Base-by-base conservation (phyloP, 2,888 invertebrate genomes). In the Meloe dianella region DNA sequence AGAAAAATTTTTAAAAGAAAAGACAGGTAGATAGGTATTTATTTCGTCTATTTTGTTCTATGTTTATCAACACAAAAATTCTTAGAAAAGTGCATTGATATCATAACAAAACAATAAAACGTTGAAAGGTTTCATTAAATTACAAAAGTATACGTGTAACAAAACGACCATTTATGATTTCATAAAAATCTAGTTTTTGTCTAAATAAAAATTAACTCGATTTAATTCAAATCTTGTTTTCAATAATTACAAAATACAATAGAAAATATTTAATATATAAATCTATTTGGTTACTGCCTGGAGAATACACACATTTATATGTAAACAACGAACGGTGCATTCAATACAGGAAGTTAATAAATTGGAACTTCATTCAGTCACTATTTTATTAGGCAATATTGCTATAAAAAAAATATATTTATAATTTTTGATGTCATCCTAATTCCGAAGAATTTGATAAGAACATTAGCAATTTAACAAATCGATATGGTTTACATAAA, bases 291-390 rank as follows among this genome's bases (percentile, higher is more conserved):
- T 68, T 65, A 60, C 60, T 65, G 59, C 60, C 66, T 57, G 47
- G 38, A 62, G 57, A 68, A 65, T 68, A 68, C 20, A 63, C 63
- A 68, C 63, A 68, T 68, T 68, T 68, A 66, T 68, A 68, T 68
- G 68, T 68, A 68, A 68, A 68, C 63, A 58, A 61, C 66, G 62
- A 22, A 63, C 60, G 60, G 63, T 63, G 63, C 47, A 12, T 35
- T 65, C 41, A 56, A 68, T 57, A 65, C 38, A 65, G 68, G 68
- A 68, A 68, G 68, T 66, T 57, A 68, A 68, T 47, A 47, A 47
- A 47, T 68, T 63, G 63, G 66, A 63, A 66, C 66, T 68, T 68
- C 62, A 59, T 51, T 64, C 61, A 61, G 64, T 41, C 41, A 8
- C 5, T 38, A 67, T 64, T 32, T 32, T 32, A 8, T 41, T 38